These are phyloP conservation scores for Spongilla lacustris DNA, from an alignment of 37 sponge, comb jelly and placozoan genomes.

Conservation along the genomic window DNA sequence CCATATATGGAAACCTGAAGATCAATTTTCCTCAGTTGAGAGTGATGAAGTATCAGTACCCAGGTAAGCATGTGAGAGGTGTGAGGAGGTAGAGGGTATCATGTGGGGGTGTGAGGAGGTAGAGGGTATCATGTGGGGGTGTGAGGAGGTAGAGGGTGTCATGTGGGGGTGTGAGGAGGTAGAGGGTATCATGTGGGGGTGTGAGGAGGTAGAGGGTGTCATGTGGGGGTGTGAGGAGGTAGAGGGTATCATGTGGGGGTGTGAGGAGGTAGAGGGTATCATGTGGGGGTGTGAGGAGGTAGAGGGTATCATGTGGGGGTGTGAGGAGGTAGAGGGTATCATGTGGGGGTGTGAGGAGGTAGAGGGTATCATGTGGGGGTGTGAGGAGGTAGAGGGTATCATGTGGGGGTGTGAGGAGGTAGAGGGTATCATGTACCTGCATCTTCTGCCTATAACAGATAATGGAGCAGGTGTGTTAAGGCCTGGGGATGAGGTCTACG, in stretches of 20 bases:
- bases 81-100: neutral
- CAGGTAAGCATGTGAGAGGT: constrained; percentile 39
- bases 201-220: neutral
- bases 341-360: neutral
- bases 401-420: neutral
- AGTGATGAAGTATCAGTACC: constrained; percentile 74
- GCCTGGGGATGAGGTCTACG: constrained; percentile 71
- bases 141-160: neutral
- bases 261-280: neutral
- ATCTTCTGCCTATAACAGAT: neutral
- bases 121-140: neutral
- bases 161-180: neutral
- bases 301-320: neutral
- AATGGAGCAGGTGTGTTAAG: constrained; percentile 5
- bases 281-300: neutral
- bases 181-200: neutral
- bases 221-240: neutral
- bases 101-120: neutral
- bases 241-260: neutral
- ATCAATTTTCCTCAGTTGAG: constrained; percentile 89
- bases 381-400: neutral
- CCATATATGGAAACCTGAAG: constrained; percentile 79
- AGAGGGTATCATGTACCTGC: neutral
- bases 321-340: neutral
- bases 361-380: neutral